Percentiles rank a stretch among this genome's conserved stretches.
These are phyloP conservation scores for Melanostoma mellinum DNA, from an alignment of 2,888 invertebrate species.

Conservation along the genomic window DNA sequence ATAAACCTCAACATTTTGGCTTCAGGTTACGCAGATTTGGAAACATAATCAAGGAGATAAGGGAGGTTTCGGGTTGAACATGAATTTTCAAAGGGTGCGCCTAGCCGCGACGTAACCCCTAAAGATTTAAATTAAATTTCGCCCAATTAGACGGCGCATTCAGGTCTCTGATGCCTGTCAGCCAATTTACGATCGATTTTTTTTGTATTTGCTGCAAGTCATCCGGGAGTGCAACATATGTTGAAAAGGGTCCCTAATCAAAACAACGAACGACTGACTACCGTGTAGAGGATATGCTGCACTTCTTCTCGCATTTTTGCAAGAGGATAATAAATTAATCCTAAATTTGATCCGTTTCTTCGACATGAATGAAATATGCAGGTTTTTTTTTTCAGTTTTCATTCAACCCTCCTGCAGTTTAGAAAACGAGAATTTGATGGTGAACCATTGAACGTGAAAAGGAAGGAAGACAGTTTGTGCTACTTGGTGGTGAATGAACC, in stretches of 20 bases:
- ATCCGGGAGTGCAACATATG: conserved; percentile 66
- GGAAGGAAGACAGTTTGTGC: conserved; percentile 7
- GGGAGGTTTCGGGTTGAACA: conserved; percentile 51
- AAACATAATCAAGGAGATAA: conserved; percentile 52
- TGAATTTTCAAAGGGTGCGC: conserved; percentile 57
- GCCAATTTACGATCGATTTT: conserved; percentile 67
- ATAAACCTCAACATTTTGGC: conserved; percentile 66
- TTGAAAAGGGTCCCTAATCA: conserved; percentile 68
- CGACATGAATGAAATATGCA: conserved; percentile 47
- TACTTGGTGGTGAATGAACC: conserved; percentile 60
- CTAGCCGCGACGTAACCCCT: conserved; percentile 9
- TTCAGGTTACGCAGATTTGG: conserved; percentile 58
- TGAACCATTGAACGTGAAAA: conserved; percentile 46
- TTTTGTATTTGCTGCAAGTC: conserved; percentile 42
- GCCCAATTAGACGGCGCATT: conserved; percentile 66
- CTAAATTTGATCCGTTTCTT: conserved; percentile 60
- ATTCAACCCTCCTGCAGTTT: conserved; percentile 36
- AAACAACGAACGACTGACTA: conserved; percentile 62
- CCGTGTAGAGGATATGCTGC: conserved; percentile 37
- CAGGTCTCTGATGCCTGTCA: conserved; percentile 60
- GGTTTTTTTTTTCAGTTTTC: conserved; percentile 27
- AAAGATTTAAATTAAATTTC: conserved; percentile 64
- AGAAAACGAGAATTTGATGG: conserved; percentile 40
- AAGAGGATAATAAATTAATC: conserved; percentile 72
- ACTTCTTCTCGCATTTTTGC: conserved; percentile 22